Evolutionary conservation across 2,888 invertebrate species (phyloP).

Genomic region (Lamellibrachia columna): DNA sequence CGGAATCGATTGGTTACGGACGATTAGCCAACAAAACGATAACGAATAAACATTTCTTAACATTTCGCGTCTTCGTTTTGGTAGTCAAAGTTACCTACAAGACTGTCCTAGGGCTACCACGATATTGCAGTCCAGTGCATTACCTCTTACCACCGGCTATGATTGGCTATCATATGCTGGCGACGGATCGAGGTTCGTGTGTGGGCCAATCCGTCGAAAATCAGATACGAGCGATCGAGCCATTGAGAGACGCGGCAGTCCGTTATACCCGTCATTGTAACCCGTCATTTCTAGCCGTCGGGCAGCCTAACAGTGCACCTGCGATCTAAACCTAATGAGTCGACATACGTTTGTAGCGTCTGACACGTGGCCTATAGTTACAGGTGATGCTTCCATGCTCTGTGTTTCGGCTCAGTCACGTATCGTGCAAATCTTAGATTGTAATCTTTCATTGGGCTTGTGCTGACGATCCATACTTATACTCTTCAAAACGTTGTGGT

Average conservation of each 20-base stretch:
- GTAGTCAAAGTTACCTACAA: not conserved
- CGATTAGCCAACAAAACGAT: not conserved
- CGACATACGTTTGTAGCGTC: not conserved
- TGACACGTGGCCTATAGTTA: not conserved
- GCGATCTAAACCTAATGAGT: not conserved
- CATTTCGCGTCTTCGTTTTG: not conserved
- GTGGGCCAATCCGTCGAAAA: not conserved
- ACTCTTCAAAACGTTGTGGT: not conserved
- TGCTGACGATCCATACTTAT: not conserved
- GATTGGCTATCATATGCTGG: not conserved
- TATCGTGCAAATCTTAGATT: slow-evolving; percentile 3
- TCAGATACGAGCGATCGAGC: not conserved
- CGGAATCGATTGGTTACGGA: not conserved
- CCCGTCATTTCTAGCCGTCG: not conserved
- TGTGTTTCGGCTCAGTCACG: not conserved
- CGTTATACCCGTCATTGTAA: not conserved
- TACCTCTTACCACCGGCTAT: too few species aligned
- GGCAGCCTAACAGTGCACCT: not conserved
- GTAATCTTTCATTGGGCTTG: not conserved
- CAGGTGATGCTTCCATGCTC: not conserved
- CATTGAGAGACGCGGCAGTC: not conserved
- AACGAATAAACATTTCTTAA: not conserved
- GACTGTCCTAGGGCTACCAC: not conserved
- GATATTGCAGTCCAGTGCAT: too few species aligned
- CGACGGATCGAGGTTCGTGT: not conserved